Evolutionary conservation across 2,888 invertebrate genomes (phyloP).

Genomic region (Pherbina coryleti): DNA sequence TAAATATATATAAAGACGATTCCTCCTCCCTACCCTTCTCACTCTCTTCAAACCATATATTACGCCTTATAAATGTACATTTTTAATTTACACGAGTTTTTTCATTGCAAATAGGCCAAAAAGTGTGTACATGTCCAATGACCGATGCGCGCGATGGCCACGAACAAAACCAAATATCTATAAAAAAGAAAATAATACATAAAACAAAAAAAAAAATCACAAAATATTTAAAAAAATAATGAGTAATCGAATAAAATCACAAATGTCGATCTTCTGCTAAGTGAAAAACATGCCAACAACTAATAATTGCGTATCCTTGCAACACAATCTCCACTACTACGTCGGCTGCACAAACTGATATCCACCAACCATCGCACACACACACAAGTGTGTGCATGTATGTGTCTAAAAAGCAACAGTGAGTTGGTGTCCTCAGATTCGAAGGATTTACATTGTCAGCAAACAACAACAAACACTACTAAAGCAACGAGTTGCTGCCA

Average conservation of each 20-base stretch:
- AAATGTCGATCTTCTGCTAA: constrained; percentile 37
- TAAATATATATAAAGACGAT: neutral
- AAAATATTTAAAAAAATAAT: neutral
- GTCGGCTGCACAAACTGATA: constrained; percentile 13
- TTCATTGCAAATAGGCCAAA: constrained; percentile 71
- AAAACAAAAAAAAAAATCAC: constrained; percentile 48
- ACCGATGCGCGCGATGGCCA: constrained; percentile 71
- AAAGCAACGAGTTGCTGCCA: constrained; percentile 21
- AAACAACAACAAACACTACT: constrained; percentile 19
- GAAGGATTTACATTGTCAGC: constrained; percentile 27
- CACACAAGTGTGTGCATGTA: neutral
- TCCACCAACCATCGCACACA: constrained; percentile 3
- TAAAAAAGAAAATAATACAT: constrained; percentile 53
- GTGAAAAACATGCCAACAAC: constrained; percentile 7
- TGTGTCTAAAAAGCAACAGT: constrained; percentile 29
- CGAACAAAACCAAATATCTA: constrained; percentile 65
- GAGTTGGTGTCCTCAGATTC: constrained; percentile 21
- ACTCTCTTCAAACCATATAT: neutral
- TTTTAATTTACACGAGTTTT: constrained; percentile 70
- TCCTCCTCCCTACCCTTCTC: constrained; percentile 16
- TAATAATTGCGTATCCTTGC: constrained; percentile 13
- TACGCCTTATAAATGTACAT: constrained; percentile 55
- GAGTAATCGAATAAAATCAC: constrained; percentile 30
- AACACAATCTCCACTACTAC: constrained; percentile 6
- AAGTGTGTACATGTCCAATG: constrained; percentile 71